Conservation (phyloP, 1,140 invertebrate genomes). For the Pteromalus puparum region DNA sequence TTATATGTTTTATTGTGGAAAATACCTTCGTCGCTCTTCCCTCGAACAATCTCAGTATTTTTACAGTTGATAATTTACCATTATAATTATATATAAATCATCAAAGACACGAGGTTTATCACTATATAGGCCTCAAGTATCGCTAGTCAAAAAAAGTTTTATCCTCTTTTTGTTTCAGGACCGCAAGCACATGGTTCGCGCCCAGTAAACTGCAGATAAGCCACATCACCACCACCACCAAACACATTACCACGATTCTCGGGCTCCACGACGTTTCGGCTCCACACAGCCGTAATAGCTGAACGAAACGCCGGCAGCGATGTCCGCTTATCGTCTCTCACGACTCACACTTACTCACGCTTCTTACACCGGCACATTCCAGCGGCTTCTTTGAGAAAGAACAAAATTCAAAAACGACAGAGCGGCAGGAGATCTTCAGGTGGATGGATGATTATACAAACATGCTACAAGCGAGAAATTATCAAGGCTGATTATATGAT, state of each 20-base stretch:
- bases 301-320: constrained; percentile 58
- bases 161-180: constrained; percentile 66
- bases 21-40: neutral
- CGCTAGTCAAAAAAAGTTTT: constrained; percentile 41
- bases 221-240: constrained; percentile 45
- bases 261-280: constrained; percentile 62
- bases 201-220: constrained; percentile 55
- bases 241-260: constrained; percentile 36
- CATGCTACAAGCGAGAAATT: neutral
- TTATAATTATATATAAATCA: neutral
- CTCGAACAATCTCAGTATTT: neutral
- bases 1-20: neutral
- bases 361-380: constrained; percentile 14
- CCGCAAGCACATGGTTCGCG: constrained; percentile 61
- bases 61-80: too few relatives aligned
- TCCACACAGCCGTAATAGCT: neutral
- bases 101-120: constrained; percentile 12
- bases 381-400: constrained; percentile 12
- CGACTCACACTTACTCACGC: constrained; percentile 46
- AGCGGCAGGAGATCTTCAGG: neutral
- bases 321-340: constrained; percentile 57
- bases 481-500: constrained; percentile 6
- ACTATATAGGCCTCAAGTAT: neutral
- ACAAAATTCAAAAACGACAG: neutral
- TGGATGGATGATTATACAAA: neutral